Conservation (phyloP, 2,797 vertebrate species). For the Ataeniobius toweri region DNA sequence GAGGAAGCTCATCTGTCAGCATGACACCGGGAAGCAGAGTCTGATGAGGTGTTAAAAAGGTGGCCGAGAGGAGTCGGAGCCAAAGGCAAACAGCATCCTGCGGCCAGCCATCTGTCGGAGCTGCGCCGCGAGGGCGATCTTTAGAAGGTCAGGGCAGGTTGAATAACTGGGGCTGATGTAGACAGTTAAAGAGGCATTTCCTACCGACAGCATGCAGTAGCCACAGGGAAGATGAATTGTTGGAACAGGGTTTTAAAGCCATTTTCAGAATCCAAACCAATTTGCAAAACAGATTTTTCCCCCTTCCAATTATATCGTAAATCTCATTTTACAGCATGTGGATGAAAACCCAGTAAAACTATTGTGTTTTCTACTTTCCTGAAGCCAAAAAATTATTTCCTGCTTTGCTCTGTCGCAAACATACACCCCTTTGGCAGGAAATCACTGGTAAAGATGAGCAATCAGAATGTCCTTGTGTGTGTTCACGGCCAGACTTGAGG, state of each 20-base stretch:
- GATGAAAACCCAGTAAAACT: neutral
- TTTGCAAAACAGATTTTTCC: neutral
- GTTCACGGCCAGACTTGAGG: slow-evolving; percentile 25
- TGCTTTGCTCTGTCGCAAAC: neutral
- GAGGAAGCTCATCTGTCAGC: slow-evolving; percentile 57
- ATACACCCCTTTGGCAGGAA: slow-evolving; percentile 41
- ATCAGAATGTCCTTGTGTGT: slow-evolving; percentile 42
- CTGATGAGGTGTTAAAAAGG: slow-evolving; percentile 73
- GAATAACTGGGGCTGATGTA: slow-evolving; percentile 21
- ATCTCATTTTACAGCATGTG: neutral
- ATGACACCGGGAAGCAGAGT: slow-evolving; percentile 43
- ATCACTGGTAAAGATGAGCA: slow-evolving; percentile 58
- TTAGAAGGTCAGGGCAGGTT: slow-evolving; percentile 38
- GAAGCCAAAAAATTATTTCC: neutral
- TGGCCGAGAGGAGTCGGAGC: slow-evolving; percentile 53
- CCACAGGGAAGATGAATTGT: neutral
- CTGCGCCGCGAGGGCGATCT: slow-evolving; percentile 25
- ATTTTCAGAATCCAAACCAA: neutral
- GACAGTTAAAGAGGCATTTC: slow-evolving; percentile 36
- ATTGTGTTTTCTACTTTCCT: slow-evolving; percentile 2
- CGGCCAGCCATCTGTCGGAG: slow-evolving; percentile 57
- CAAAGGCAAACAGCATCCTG: slow-evolving; percentile 48
- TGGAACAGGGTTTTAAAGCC: slow-evolving; percentile 1
- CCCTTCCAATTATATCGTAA: neutral
- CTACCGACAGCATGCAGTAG: slow-evolving; percentile 11